phyloP scores from a whole-genome alignment of 2,113 vertebrate genomes.

The Triplophysa dalaica region DNA sequence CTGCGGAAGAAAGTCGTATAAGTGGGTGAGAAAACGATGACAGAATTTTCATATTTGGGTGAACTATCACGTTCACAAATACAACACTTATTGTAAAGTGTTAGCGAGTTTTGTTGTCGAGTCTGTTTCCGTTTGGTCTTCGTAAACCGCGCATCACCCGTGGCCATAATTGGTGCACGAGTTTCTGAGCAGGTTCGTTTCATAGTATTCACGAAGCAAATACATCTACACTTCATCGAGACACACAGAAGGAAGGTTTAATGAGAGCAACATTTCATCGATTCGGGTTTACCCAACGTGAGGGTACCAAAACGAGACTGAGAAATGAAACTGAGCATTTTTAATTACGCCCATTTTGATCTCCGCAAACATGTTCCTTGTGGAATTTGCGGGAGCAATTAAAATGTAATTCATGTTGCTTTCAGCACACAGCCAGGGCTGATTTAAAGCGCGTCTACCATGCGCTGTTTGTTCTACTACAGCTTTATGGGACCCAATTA shows the following conservation, averaged over 20 bases:
- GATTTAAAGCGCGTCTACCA: constrained; percentile 53
- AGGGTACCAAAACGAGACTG: background rate
- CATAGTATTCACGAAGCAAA: constrained; percentile 46
- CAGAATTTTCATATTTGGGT: too few species aligned
- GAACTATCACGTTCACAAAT: too few species aligned
- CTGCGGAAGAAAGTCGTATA: too few species aligned
- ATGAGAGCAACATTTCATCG: constrained; percentile 38
- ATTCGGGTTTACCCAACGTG: constrained; percentile 46
- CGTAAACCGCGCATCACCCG: background rate
- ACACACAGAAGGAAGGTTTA: constrained; percentile 36
- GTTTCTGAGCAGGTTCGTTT: constrained; percentile 30
- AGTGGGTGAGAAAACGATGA: too few species aligned
- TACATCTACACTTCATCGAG: constrained; percentile 52
- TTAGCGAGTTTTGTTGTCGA: background rate
- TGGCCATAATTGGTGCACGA: constrained; percentile 2
- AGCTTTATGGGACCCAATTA: constrained; percentile 59
- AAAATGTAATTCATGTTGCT: constrained; percentile 58
- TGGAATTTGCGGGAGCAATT: constrained; percentile 55
- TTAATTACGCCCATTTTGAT: constrained; percentile 59
- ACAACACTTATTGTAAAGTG: too few species aligned
- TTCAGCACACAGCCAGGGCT: constrained; percentile 48
- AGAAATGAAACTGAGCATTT: constrained; percentile 55
- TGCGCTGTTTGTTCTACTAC: constrained; percentile 56
- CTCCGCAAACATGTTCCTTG: constrained; percentile 55
- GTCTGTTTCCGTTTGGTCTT: background rate